Conservation (phyloP, 2,113 vertebrate genomes). For the Gallinago paraguaiae region DNA sequence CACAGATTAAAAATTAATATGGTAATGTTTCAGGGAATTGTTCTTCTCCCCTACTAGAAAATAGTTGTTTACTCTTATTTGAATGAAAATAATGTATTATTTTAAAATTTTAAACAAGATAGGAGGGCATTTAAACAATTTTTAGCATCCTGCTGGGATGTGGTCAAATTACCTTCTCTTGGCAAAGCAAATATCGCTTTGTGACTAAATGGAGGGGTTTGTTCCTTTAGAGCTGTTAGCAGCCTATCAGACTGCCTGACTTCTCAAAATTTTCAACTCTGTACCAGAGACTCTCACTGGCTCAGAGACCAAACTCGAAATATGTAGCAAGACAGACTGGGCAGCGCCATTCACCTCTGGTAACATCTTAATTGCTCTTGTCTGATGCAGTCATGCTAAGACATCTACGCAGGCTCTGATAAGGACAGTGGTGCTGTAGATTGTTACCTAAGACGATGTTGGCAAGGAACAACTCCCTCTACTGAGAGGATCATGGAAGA, state of each 20-base stretch:
- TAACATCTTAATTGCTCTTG: not conserved
- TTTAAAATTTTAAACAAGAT: not conserved
- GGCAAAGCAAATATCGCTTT: not conserved
- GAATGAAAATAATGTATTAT: not conserved
- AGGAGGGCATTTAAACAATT: not conserved
- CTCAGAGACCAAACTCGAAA: not conserved
- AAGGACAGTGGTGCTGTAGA: not conserved
- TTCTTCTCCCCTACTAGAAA: not conserved
- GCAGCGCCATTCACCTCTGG: not conserved
- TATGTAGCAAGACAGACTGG: not conserved
- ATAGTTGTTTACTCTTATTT: not conserved
- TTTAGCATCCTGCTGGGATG: not conserved
- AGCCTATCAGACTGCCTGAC: not conserved
- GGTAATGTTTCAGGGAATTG: not conserved
- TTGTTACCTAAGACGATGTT: fast-evolving
- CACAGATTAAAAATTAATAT: not conserved
- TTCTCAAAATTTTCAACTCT: not conserved
- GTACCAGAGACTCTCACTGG: not conserved
- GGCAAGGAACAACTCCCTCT: not conserved
- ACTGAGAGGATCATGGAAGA: not conserved
- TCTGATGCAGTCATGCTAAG: not conserved
- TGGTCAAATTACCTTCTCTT: not conserved
- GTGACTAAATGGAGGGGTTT: not conserved
- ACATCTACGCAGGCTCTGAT: not conserved
- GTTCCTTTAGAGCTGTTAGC: not conserved